phyloP scores from a whole-genome alignment of 1,140 invertebrate species.

The Bombus polaris region DNA sequence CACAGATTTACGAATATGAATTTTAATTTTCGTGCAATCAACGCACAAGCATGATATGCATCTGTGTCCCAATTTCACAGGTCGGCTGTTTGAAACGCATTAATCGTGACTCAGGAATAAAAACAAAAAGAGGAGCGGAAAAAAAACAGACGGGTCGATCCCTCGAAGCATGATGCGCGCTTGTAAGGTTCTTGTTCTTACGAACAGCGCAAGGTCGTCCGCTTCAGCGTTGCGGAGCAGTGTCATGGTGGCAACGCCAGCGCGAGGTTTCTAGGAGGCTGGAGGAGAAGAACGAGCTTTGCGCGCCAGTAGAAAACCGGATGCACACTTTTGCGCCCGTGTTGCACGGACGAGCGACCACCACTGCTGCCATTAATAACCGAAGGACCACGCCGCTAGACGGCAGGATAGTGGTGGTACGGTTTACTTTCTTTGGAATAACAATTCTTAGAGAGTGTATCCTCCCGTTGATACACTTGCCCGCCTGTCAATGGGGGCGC shows the following conservation, averaged over 20 bases:
- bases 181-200: conserved; percentile 48
- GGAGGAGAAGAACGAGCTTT: conserved; percentile 20
- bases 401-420: conserved; percentile 39
- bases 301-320: conserved; percentile 67
- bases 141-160: conserved; percentile 1
- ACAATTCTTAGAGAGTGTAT: conserved; percentile 41
- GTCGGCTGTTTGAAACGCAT: not conserved
- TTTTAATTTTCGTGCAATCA: not conserved
- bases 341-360: conserved; percentile 58
- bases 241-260: conserved; percentile 61
- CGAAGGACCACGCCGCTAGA: conserved; percentile 47
- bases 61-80: conserved; percentile 7
- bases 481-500: conserved; percentile 39
- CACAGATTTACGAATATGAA: not conserved
- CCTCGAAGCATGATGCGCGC: not conserved
- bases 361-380: conserved; percentile 75
- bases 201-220: conserved; percentile 68
- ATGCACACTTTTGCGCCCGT: conserved; percentile 70
- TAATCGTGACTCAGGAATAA: too few relatives aligned
- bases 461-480: conserved; percentile 38
- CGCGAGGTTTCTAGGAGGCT: conserved; percentile 43
- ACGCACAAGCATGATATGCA: not conserved
- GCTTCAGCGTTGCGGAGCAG: conserved; percentile 45
- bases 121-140: not conserved
- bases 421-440: conserved; percentile 69